These are phyloP conservation scores for Silvanus unidentatus DNA, from an alignment of 2,888 invertebrate species.

Conservation along the genomic window DNA sequence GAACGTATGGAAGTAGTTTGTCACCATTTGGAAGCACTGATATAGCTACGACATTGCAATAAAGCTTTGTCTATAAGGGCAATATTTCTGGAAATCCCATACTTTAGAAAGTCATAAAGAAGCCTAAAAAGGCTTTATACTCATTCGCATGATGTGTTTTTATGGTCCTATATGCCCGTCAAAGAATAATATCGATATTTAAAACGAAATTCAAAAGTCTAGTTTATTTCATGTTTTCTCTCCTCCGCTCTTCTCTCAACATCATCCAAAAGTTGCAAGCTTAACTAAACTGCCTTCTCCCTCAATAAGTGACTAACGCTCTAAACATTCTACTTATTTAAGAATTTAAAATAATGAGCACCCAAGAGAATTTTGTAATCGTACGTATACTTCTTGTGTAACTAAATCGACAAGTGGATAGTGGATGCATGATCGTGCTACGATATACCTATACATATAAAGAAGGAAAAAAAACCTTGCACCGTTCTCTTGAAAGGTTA, in stretches of 20 bases:
- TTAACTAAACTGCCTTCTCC: too few relatives aligned
- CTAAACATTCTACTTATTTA: too few relatives aligned
- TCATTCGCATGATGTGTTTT: conserved; percentile 40
- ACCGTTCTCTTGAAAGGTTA: conserved; percentile 39
- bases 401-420: conserved; percentile 26
- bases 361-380: conserved; percentile 1
- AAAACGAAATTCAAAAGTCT: conserved; percentile 38
- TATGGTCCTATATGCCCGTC: conserved; percentile 21
- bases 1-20: conserved; percentile 39
- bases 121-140: conserved; percentile 41
- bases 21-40: conserved; percentile 41
- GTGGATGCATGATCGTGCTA: conserved; percentile 27
- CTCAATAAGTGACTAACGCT: too few relatives aligned
- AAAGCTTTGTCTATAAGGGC: conserved; percentile 46
- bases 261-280: too few relatives aligned
- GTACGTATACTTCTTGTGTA: conserved; percentile 18
- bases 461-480: conserved; percentile 5
- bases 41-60: conserved; percentile 37
- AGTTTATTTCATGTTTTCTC: too few relatives aligned
- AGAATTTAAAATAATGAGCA: not conserved
- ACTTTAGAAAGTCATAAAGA: conserved; percentile 45
- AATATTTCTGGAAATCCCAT: conserved; percentile 45
- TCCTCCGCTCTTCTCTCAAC: too few relatives aligned
- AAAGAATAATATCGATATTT: conserved; percentile 37
- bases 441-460: conserved; percentile 16